Evolutionary conservation across 2,888 invertebrate genomes (phyloP).

Genomic region (Cremastinae sp.): DNA sequence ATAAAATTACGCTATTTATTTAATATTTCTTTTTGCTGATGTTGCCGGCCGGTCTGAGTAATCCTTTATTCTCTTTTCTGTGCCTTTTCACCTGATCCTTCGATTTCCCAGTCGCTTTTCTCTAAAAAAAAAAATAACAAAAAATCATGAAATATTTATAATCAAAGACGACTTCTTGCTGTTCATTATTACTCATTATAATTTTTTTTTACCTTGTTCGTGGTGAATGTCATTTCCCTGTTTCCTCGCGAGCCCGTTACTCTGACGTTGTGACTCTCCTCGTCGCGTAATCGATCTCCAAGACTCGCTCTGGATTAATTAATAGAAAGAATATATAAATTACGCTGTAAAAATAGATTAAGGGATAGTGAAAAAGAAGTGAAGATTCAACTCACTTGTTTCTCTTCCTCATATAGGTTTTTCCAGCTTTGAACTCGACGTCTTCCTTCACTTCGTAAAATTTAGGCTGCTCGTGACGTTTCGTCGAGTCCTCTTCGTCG

Average conservation of each 20-base stretch:
- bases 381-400: slow-evolving; percentile 79
- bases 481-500: slow-evolving; percentile 66
- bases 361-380: slow-evolving; percentile 5
- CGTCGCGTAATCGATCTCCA: slow-evolving; percentile 87
- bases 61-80: slow-evolving; percentile 86
- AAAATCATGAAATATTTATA: too few relatives aligned
- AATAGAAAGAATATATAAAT: slow-evolving; percentile 26
- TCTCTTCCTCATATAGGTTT: slow-evolving; percentile 79
- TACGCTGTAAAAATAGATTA: background rate
- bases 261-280: slow-evolving; percentile 82
- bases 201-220: slow-evolving; percentile 81
- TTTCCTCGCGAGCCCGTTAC: slow-evolving; percentile 86
- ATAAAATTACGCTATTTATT: slow-evolving; percentile 59
- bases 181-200: background rate
- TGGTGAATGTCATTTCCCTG: slow-evolving; percentile 90
- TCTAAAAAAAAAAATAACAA: slow-evolving; percentile 50
- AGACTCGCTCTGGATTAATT: slow-evolving; percentile 84
- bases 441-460: slow-evolving; percentile 85
- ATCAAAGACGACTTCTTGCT: too few relatives aligned
- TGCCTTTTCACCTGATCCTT: slow-evolving; percentile 85
- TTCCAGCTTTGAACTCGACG: slow-evolving; percentile 82
- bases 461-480: slow-evolving; percentile 79
- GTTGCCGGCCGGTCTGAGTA: slow-evolving; percentile 83
- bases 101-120: slow-evolving; percentile 72
- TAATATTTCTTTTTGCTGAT: slow-evolving; percentile 79